Conservation (phyloP, 1,140 invertebrate genomes). For the Elymnias hypermnestra region DNA sequence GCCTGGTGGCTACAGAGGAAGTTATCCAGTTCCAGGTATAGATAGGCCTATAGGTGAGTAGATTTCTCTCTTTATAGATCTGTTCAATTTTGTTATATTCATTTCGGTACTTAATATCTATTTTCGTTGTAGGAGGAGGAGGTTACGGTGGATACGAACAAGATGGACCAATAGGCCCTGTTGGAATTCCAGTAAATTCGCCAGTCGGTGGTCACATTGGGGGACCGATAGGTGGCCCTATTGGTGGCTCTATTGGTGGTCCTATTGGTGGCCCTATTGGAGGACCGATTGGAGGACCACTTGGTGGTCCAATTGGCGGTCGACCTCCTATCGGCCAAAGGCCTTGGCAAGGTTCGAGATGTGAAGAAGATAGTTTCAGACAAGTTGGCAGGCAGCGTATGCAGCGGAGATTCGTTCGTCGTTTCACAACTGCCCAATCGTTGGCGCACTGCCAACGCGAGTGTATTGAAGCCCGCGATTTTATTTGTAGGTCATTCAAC, state of each 20-base stretch:
- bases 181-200: constrained; percentile 30
- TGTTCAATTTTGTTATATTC: too few species aligned
- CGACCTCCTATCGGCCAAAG: constrained; percentile 43
- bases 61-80: too few species aligned
- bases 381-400: constrained; percentile 87
- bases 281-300: constrained; percentile 45
- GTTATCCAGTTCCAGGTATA: constrained; percentile 49
- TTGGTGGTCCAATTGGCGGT: constrained; percentile 37
- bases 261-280: constrained; percentile 45
- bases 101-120: background rate
- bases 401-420: constrained; percentile 85
- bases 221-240: constrained; percentile 46
- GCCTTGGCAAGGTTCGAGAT: constrained; percentile 72
- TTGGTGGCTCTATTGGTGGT: too few species aligned
- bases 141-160: constrained; percentile 52
- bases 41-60: constrained; percentile 53
- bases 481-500: constrained; percentile 92
- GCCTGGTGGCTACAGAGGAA: constrained; percentile 54
- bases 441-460: constrained; percentile 88
- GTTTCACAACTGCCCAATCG: constrained; percentile 83
- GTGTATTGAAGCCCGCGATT: constrained; percentile 88
- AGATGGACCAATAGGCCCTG: constrained; percentile 48
- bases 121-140: constrained; percentile 26
- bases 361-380: constrained; percentile 89
- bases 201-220: constrained; percentile 35